phyloP scores from a whole-genome alignment of 2,113 vertebrate species.

The Tricholaema leucomelas region DNA sequence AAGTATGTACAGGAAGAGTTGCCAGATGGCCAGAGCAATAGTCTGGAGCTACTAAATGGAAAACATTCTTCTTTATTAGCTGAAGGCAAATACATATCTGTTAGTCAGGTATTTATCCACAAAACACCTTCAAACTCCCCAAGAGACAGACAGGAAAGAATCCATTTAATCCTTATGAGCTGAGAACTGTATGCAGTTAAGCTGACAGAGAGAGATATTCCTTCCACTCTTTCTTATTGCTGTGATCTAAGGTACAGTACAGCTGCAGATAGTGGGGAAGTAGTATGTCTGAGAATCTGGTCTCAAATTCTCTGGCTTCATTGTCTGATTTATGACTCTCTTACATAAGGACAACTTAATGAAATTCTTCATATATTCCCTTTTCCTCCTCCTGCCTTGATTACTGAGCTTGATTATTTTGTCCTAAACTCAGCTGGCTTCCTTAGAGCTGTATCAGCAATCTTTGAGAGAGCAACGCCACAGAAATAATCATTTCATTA shows the following conservation, averaged over 20 bases:
- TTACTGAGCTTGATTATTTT: neutral
- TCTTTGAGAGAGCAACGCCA: neutral
- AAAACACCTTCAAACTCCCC: neutral
- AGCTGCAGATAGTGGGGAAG: neutral
- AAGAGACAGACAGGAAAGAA: neutral
- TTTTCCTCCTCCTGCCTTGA: neutral
- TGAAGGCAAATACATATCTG: neutral
- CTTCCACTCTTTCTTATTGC: neutral
- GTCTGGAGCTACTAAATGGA: constrained; percentile 18
- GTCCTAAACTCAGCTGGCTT: neutral
- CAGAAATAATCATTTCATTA: neutral
- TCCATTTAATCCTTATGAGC: neutral
- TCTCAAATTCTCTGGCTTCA: neutral
- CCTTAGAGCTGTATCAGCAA: neutral
- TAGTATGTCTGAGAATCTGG: neutral
- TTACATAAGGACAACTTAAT: neutral
- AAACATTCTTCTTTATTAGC: constrained; percentile 13
- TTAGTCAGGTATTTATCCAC: neutral
- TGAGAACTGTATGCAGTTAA: neutral
- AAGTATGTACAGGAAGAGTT: constrained; percentile 10
- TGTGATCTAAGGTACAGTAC: neutral
- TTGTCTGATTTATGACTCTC: neutral
- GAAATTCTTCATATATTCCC: neutral
- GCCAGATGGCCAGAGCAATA: neutral
- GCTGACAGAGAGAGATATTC: neutral